Evolutionary conservation across 53 echinoderm and acorn worm genomes (phyloP), one percentile per base, ranked within the genome.

Genomic region (Apostichopus leukothele): DNA sequence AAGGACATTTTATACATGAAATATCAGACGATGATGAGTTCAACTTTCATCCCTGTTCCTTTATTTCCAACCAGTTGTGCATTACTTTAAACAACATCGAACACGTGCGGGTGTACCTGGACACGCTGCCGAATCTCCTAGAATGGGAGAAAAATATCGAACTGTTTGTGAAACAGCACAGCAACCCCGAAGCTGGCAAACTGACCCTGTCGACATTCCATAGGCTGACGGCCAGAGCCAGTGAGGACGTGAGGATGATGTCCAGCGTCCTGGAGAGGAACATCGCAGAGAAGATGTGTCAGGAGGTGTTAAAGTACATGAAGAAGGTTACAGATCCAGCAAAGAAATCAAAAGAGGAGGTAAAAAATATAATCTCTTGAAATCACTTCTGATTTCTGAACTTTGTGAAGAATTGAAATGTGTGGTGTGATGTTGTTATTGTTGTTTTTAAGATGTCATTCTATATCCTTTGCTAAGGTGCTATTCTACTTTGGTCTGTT

Each of bases 41-140:
- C 7, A 11, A 14, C 7, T 14, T 74, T 55, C 50, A 51, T 26
- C 50, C 27, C 67, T 68, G 21, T 50, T 67, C 57, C 9, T 8
- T 57, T 57, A 57, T 57, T 57, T 3, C 39, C 74, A 51, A 7
- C 8, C 86, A 97, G 98, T 91, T 97, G 22, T 95, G 95, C 77
- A 97, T 97, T 66, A 97, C 98, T 26, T 93, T 97, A 50, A 97
- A 97, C 95, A 97, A 97, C 92, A 97, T 97, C 54, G 98, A 97
- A 88, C 94, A 95, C 71, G 98, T 95, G 53, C 88, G 95, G 5
- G 93, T 83, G 52, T 97, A 97, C 83, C 93, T 97, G 59, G 98
- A 97, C 91, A 95, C 94, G 84, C 90, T 97, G 14, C 95, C 98
- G 76, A 26, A 83, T 52, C 93, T 95, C 16, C 90, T 97, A 73